Conservation (phyloP, 2,113 vertebrate genomes). For the Recurvirostra avosetta region DNA sequence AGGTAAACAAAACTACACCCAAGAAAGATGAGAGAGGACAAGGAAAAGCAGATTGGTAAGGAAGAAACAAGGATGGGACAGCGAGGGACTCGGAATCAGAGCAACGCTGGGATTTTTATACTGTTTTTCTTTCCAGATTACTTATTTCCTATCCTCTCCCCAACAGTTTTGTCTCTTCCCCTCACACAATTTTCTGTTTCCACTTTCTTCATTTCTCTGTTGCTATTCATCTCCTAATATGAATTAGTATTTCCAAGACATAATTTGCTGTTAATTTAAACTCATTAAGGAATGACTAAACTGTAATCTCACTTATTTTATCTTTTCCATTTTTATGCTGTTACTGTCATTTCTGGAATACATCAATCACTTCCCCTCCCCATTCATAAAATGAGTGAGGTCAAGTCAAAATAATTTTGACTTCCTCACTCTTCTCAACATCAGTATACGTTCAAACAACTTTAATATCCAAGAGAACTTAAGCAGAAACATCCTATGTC, state of each 20-base stretch:
- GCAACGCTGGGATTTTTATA: not conserved
- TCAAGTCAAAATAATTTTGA: not conserved
- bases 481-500: not conserved
- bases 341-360: not conserved
- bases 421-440: not conserved
- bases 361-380: not conserved
- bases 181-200: not conserved
- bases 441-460: not conserved
- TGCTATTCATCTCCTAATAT: not conserved
- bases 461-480: not conserved
- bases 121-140: not conserved
- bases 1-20: not conserved
- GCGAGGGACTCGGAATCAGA: not conserved
- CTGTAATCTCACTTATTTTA: not conserved
- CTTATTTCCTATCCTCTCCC: not conserved
- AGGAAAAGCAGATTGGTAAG: not conserved
- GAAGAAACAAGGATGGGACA: not conserved
- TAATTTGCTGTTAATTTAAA: not conserved
- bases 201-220: not conserved
- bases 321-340: not conserved
- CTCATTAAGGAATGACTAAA: not conserved
- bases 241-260: not conserved
- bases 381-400: not conserved
- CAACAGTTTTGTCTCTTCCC: not conserved
- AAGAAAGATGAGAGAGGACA: not conserved